Conservation (phyloP, 2,797 vertebrate genomes). For the Poecilia velifera region DNA sequence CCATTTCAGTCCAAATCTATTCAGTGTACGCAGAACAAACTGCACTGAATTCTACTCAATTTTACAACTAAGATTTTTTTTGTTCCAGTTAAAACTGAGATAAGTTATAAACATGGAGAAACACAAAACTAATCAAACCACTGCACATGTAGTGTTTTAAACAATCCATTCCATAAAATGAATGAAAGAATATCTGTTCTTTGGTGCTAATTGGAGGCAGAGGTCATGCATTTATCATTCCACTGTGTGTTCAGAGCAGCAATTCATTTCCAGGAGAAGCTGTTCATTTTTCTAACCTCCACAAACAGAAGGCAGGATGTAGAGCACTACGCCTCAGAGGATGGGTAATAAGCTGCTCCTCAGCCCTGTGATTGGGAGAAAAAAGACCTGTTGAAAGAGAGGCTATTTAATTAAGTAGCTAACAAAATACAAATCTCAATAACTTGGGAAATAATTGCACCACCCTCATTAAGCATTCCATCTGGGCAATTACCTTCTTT, state of each 20-base stretch:
- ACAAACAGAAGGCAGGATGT: conserved; percentile 19
- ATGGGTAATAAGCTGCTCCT: conserved; percentile 38
- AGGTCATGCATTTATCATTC: conserved; percentile 26
- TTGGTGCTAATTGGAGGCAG: conserved; percentile 17
- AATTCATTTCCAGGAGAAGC: conserved; percentile 12
- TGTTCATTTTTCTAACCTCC: conserved; percentile 14
- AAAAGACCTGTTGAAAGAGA: conserved; percentile 67
- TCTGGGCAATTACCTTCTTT: conserved; percentile 77
- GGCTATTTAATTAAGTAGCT: conserved; percentile 75
- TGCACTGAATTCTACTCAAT: neutral
- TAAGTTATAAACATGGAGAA: neutral
- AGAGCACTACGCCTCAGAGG: conserved; percentile 13
- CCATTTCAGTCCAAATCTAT: neutral
- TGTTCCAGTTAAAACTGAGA: neutral
- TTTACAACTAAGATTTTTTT: neutral
- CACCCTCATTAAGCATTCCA: conserved; percentile 79
- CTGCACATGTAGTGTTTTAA: neutral
- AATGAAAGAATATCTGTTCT: conserved; percentile 12
- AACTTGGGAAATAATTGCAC: conserved; percentile 78
- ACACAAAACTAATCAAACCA: neutral
- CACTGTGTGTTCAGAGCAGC: conserved; percentile 3
- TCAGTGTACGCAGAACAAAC: neutral
- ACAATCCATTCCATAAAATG: neutral
- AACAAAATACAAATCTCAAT: conserved; percentile 80
- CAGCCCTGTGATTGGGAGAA: conserved; percentile 37